phyloP scores from a whole-genome alignment of 1,140 invertebrate genomes.

The Microplitis mediator region DNA sequence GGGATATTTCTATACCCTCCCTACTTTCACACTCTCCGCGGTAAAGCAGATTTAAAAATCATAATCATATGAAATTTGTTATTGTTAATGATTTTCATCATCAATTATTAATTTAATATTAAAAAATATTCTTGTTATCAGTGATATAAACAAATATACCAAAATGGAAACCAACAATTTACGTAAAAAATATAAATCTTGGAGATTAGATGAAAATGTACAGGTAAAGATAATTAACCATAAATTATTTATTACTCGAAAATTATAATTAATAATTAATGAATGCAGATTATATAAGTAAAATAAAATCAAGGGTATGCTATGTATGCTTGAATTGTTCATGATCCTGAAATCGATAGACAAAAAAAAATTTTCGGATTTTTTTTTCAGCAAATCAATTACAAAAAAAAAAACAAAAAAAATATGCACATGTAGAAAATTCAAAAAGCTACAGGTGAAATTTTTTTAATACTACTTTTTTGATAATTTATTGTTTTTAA shows the following conservation, averaged over 20 bases:
- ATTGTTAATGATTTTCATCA: background rate
- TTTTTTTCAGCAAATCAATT: too few species aligned
- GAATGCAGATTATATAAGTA: too few species aligned
- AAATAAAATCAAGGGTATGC: too few species aligned
- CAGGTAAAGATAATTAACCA: background rate
- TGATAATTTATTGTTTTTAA: too few species aligned
- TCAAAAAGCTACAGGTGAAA: too few species aligned
- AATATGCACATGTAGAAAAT: too few species aligned
- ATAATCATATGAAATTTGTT: background rate
- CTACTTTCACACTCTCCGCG: background rate
- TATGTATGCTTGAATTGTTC: too few species aligned
- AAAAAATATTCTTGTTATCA: background rate
- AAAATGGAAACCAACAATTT: background rate
- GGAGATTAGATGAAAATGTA: background rate
- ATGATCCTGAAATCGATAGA: too few species aligned
- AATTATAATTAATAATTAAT: background rate
- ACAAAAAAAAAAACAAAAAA: too few species aligned
- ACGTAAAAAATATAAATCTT: background rate
- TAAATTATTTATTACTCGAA: background rate
- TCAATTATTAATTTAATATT: background rate
- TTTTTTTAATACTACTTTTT: too few species aligned
- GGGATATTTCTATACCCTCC: background rate
- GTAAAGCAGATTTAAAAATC: background rate
- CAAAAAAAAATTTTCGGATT: too few species aligned
- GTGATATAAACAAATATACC: background rate